Evolutionary conservation across 2,113 vertebrate species (phyloP), one percentile per base, ranked within the genome.

Genomic region (Gobio gobio): DNA sequence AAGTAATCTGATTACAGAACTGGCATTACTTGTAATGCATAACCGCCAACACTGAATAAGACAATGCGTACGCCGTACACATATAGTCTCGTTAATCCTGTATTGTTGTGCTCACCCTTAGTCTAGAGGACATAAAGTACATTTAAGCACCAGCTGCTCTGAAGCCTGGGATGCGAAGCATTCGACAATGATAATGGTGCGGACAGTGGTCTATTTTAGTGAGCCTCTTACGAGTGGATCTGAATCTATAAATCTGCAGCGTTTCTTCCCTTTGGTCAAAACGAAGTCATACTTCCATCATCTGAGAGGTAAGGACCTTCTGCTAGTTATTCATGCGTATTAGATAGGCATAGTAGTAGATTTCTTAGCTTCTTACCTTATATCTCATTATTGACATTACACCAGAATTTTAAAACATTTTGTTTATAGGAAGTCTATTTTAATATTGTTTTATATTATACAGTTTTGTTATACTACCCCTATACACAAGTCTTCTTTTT

Each of bases 171-270:
- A 82, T 82, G 79, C 12, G 5, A 82, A 40, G 61, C 78, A 80
- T 80, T 63, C 47, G 58, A 80, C 36, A 63, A 24, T 80, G 40
- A 47, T 9, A 54, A 54, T 82, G 26, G 45, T 68, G 79, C 8
- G 26, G 61, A 68, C 79, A 82, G 26, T 36, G 24, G 78, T 89
- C 90, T 74, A 87, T 87, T 87, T 87, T 85, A 73, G 86, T 78
- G 87, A 88, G 40, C 90, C 91, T 92, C 88, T 94, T 90, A 90
- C 18, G 72, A 90, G 87, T 79, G 88, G 29, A 58, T 85, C 73
- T 12, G 51, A 54, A 45, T 85, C 86, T 87, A 85, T 87, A 87
- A 85, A 87, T 87, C 68, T 85, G 83, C 78, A 16, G 6, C 43
- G 68, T 72, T 87, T 85, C 83, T 58, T 83, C 76, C n/a, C 56